phyloP scores from a whole-genome alignment of 2,113 vertebrate genomes.

The Anthoscopus minutus region DNA sequence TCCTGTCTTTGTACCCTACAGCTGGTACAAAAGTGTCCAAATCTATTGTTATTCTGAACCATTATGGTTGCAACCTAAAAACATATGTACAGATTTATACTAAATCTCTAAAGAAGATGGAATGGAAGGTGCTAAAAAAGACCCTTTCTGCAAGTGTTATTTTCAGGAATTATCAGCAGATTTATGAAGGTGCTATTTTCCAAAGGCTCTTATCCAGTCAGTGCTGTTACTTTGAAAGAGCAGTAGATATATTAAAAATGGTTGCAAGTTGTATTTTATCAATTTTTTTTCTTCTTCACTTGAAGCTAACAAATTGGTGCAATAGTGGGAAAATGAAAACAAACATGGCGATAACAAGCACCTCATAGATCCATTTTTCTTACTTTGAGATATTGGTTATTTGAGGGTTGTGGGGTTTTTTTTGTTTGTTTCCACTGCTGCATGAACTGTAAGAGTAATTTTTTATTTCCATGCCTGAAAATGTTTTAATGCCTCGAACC shows the following conservation, averaged over 20 bases:
- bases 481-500: not conserved
- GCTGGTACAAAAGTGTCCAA: not conserved
- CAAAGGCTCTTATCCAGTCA: not conserved
- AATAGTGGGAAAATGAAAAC: not conserved
- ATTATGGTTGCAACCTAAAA: not conserved
- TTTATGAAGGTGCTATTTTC: not conserved
- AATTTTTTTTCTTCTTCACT: not conserved
- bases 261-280: not conserved
- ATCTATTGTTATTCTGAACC: not conserved
- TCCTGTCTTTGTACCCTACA: not conserved
- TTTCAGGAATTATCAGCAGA: not conserved
- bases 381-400: not conserved
- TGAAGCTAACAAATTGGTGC: not conserved
- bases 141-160: not conserved
- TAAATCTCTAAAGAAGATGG: not conserved
- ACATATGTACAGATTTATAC: not conserved
- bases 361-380: not conserved
- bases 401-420: rapidly evolving
- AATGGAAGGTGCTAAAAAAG: not conserved
- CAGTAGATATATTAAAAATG: not conserved
- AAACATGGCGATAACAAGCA: not conserved
- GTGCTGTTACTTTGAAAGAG: not conserved
- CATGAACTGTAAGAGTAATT: not conserved
- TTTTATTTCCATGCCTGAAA: not conserved
- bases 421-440: not conserved